These are phyloP conservation scores for Lerista edwardsae DNA, from an alignment of 2,797 vertebrate genomes.

Conservation along the genomic window DNA sequence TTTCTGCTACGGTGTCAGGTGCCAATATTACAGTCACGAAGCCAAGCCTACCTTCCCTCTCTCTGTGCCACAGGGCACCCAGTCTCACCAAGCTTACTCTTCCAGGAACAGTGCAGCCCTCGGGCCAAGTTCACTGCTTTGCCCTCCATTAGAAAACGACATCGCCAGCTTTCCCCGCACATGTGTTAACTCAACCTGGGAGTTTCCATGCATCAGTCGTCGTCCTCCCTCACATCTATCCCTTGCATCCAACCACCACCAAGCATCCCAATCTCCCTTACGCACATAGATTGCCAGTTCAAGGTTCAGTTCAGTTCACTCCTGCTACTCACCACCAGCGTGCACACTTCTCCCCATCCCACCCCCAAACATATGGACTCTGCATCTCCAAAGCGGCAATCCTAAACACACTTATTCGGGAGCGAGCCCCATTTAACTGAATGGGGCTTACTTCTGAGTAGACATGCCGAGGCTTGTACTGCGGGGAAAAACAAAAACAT, in stretches of 20 bases:
- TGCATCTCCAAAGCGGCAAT: not conserved
- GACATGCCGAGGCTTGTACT: too few species aligned
- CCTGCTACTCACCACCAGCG: not conserved
- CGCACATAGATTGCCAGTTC: not conserved
- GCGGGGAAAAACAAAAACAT: too few species aligned
- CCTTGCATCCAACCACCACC: not conserved
- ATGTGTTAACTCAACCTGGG: not conserved
- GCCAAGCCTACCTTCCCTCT: not conserved
- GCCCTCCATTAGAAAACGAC: not conserved
- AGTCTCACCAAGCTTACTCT: not conserved
- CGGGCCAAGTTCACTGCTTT: not conserved
- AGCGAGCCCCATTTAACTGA: too few species aligned
- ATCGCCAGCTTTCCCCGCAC: not conserved
- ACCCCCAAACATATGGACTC: too few species aligned
- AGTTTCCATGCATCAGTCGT: not conserved
- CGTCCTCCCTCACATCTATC: not conserved
- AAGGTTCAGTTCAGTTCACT: too few species aligned
- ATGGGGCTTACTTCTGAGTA: too few species aligned
- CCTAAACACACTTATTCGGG: too few species aligned
- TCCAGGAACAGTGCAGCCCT: not conserved
- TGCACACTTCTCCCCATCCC: too few species aligned
- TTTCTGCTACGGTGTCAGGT: not conserved
- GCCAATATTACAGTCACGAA: not conserved
- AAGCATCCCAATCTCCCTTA: not conserved
- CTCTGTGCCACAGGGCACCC: not conserved